Percentiles rank a stretch among this genome's conserved stretches.
These are phyloP conservation scores for Platorchestia sp. DNA, from an alignment of 1,140 invertebrate genomes.

Conservation along the genomic window DNA sequence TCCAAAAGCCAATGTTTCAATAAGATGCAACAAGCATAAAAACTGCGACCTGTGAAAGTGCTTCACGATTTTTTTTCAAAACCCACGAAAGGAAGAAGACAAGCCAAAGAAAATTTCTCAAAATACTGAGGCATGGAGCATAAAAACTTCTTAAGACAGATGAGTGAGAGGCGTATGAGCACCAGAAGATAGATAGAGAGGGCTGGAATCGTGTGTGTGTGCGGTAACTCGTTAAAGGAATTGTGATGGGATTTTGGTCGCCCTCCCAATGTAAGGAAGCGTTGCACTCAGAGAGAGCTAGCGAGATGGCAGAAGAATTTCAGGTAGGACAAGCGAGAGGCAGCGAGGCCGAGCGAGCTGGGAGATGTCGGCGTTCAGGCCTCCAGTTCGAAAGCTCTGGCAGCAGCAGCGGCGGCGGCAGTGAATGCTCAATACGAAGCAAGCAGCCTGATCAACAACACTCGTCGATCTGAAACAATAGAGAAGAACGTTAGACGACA, in stretches of 20 bases:
- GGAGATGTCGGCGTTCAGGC: background rate
- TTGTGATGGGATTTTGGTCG: background rate
- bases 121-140: background rate
- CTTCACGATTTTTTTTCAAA: background rate
- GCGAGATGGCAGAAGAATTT: background rate
- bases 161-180: background rate
- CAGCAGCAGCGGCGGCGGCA: background rate
- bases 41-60: background rate
- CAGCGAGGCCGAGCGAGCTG: background rate
- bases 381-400: background rate
- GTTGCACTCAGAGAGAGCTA: background rate
- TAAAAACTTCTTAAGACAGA: background rate
- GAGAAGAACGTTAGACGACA: background rate
- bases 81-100: background rate
- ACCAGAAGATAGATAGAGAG: background rate
- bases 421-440: background rate
- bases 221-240: background rate
- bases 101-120: background rate
- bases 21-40: slow-evolving; percentile 2
- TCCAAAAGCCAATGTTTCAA: background rate
- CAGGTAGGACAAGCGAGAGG: background rate
- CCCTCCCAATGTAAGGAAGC: slow-evolving; percentile 8
- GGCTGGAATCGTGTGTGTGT: background rate
- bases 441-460: slow-evolving; percentile 22
- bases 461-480: slow-evolving; percentile 39